These are phyloP conservation scores for Siniperca scherzeri DNA, from an alignment of 2,797 vertebrate genomes.

Conservation along the genomic window DNA sequence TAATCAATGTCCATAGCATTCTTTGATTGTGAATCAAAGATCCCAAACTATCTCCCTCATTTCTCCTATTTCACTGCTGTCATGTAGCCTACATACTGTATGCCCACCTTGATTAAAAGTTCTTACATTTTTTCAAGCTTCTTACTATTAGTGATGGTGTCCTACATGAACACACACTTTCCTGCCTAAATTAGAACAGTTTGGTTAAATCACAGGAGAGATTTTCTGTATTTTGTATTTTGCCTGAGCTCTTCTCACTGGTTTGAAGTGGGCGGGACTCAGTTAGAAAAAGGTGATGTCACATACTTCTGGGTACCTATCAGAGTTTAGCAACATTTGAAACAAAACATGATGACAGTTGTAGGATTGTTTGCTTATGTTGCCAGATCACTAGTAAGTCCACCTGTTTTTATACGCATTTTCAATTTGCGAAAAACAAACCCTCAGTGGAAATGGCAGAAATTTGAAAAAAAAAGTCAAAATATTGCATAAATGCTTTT, in stretches of 20 bases:
- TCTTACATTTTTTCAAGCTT: background rate
- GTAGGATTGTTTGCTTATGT: too few species aligned
- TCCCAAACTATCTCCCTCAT: background rate
- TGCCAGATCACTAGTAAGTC: too few species aligned
- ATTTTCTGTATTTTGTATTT: background rate
- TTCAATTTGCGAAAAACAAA: too few species aligned
- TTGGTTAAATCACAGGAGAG: background rate
- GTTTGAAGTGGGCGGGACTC: background rate
- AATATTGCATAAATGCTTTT: too few species aligned
- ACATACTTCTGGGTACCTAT: background rate
- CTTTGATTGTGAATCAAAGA: conserved; percentile 1
- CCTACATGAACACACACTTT: background rate
- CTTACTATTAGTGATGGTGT: background rate
- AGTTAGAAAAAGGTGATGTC: background rate
- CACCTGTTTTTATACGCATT: too few species aligned
- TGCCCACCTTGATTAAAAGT: background rate
- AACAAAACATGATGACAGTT: background rate
- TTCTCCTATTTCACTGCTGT: background rate
- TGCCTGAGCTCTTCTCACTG: background rate
- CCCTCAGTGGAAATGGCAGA: too few species aligned
- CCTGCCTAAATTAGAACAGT: background rate
- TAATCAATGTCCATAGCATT: background rate
- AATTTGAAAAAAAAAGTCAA: too few species aligned
- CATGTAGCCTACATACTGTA: background rate
- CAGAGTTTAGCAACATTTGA: background rate